Base-by-base conservation (phyloP, 2,888 invertebrate species). In the Buathra laborator region DNA sequence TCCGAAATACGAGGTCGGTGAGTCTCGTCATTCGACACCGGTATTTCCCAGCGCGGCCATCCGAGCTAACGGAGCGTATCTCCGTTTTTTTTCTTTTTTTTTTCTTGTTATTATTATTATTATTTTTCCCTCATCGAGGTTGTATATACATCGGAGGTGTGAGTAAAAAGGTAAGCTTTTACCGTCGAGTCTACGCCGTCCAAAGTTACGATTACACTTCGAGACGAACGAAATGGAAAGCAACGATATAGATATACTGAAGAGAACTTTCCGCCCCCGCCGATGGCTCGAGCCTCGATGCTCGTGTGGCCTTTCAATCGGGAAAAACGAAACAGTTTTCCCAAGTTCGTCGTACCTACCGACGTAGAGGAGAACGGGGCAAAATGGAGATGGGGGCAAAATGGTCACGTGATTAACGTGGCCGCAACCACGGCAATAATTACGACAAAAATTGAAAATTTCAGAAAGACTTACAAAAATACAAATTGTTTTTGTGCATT, bases 21-120 rank as follows among this genome's bases (percentile, higher is more conserved):
- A 51, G 51, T 12, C 48, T 14, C 29, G 19, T 51, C 16, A 16
- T 64, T 51, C 53, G 56, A 53, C 56, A 19, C 19, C 32, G 48
- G 66, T 51, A 66, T 75, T 75, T 75, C 75, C n/a, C 75, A 75
- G 37, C 37, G 51, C 64, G 51, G 14, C 75, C 64, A 66, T 66
- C 9, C 71, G 56, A 37, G 43, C 16, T 43, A 51, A 5, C 6
- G n/a, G 51, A 0, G 51, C 51, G n/a, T 37, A 10, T 46, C 0
- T 46, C 5, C 37, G 3, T 16, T 29, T 74, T 74, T 51, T 75
- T 24, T 37, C n/a, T n/a, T 37, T 37, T 2, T 37, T 7, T 37
- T 37, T 1, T 37, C 4, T 5, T 37, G 0, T 37, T 7, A 37
- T 37, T 37, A 37, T 37, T 37, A 37, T 37, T 37, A 37, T 37